phyloP scores from a whole-genome alignment of 2,113 vertebrate species.

The Pitta sordida region DNA sequence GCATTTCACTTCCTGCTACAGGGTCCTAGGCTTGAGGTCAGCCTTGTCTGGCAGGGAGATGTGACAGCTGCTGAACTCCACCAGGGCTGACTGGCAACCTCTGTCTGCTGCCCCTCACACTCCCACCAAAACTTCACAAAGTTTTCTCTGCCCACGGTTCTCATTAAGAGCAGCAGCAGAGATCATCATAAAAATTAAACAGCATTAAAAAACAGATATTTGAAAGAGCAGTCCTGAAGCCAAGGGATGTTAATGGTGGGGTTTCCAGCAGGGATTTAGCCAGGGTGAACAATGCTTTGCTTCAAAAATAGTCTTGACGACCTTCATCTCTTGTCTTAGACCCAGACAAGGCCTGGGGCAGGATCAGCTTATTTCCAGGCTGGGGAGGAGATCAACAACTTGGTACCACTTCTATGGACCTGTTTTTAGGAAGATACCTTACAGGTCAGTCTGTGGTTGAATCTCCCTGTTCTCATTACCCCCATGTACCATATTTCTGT shows the following conservation, averaged over 20 bases:
- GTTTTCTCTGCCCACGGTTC: accelerated
- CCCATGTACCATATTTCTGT: neutral
- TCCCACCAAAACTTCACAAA: neutral
- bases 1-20: neutral
- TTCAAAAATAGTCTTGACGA: neutral
- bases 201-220: neutral
- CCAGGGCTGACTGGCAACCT: neutral
- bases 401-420: accelerated
- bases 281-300: neutral
- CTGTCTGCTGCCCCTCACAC: neutral
- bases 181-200: neutral
- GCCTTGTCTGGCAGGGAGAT: neutral
- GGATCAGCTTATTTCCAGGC: neutral
- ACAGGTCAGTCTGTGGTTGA: neutral
- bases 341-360: accelerated
- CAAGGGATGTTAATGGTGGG: accelerated
- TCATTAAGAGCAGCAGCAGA: neutral
- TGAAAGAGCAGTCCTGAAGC: neutral
- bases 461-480: neutral
- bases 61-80: neutral
- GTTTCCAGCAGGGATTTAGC: neutral
- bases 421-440: neutral
- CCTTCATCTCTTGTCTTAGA: neutral
- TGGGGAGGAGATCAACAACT: neutral
- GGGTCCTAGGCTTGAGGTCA: conserved; percentile 23